Percentiles rank a stretch among this genome's conserved stretches.
Conservation (phyloP, 1,140 invertebrate species). For the Ditylenchus dipsaci region DNA sequence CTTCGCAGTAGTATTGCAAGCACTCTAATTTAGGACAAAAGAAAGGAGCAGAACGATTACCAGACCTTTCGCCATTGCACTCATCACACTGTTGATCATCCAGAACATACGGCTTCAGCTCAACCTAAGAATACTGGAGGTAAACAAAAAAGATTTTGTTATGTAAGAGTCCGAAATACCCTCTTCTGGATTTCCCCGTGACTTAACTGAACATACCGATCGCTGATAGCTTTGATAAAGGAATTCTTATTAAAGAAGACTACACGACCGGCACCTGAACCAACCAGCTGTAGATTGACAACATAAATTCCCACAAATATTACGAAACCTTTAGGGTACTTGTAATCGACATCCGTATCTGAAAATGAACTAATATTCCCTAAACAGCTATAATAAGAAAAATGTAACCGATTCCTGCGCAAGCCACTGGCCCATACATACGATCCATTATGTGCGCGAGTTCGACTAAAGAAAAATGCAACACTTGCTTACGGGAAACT, state of each 20-base stretch:
- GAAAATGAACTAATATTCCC: constrained; percentile 77
- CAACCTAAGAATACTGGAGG: constrained; percentile 64
- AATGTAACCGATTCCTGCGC: constrained; percentile 93
- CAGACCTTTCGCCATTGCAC: constrained; percentile 75
- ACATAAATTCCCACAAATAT: constrained; percentile 93
- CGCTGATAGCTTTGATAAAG: constrained; percentile 95
- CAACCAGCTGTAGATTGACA: background rate
- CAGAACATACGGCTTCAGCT: constrained; percentile 96
- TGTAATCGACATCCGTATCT: constrained; percentile 96
- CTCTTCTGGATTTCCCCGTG: constrained; percentile 97
- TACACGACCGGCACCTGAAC: background rate
- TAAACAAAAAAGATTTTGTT: background rate
- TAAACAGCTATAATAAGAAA: background rate
- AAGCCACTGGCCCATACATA: constrained; percentile 66
- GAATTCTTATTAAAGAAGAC: constrained; percentile 67
- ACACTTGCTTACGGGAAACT: background rate
- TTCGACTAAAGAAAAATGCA: constrained; percentile 64
- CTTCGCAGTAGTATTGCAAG: constrained; percentile 87
- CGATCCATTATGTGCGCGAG: constrained; percentile 91
- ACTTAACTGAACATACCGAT: constrained; percentile 93
- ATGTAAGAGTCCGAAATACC: constrained; percentile 62
- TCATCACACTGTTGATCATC: constrained; percentile 99
- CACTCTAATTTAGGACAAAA: constrained; percentile 99
- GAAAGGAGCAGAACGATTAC: constrained; percentile 84
- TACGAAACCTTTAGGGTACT: constrained; percentile 98